Percentiles rank a stretch among this genome's conserved stretches.
phyloP scores from a whole-genome alignment of 2,113 vertebrate species.

The Nesogale talazaci region DNA sequence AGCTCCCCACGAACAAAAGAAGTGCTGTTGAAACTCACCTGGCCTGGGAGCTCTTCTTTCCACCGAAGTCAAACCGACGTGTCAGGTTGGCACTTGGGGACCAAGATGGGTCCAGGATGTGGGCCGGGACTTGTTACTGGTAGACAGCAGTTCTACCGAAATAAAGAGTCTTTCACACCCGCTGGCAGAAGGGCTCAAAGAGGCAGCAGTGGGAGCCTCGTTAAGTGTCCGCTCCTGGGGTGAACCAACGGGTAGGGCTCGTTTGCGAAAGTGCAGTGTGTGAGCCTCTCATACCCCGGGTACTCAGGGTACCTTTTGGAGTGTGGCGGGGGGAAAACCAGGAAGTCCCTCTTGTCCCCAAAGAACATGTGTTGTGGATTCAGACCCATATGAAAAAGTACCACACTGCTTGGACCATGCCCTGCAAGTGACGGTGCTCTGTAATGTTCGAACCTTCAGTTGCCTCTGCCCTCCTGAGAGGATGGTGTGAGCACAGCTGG shows the following conservation, averaged over 20 bases:
- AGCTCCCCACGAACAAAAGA: conserved; percentile 80
- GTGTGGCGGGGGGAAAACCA: not conserved
- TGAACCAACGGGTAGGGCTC: not conserved
- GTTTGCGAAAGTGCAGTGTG: not conserved
- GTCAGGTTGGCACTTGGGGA: conserved; percentile 54
- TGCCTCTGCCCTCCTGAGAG: not conserved
- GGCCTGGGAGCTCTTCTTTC: conserved; percentile 82
- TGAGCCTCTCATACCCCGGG: not conserved
- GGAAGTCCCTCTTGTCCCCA: not conserved
- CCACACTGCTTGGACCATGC: not conserved
- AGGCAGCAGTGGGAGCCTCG: not conserved
- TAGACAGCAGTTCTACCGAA: conserved; percentile 48
- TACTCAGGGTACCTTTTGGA: not conserved
- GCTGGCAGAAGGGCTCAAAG: not conserved
- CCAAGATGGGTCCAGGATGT: conserved; percentile 48
- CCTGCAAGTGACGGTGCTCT: not conserved
- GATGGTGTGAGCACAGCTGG: not conserved
- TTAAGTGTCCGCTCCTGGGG: not conserved
- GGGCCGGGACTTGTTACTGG: conserved; percentile 71
- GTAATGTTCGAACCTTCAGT: not conserved
- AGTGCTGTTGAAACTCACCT: conserved; percentile 80
- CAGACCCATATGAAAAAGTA: not conserved
- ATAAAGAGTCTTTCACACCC: conserved; percentile 31
- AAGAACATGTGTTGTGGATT: conserved; percentile 14
- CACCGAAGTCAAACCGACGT: conserved; percentile 76